Conservation (phyloP, 2,113 vertebrate species). For the Reinhardtius hippoglossoides region DNA sequence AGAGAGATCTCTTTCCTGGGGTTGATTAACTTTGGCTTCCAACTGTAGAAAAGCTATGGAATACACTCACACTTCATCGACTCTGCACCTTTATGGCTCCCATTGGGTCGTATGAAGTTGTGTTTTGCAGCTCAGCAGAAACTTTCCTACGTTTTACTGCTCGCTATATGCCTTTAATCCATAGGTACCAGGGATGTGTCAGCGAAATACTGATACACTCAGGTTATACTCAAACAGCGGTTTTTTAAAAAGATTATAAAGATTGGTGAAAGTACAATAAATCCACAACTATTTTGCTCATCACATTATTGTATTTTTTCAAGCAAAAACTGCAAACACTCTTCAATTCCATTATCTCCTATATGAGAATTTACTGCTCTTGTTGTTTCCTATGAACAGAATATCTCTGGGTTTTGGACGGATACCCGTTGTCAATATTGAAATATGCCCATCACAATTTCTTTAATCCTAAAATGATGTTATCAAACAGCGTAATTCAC, state of each 20-base stretch:
- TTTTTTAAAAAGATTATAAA: not conserved
- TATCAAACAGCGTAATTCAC: too few species aligned
- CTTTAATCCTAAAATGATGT: not conserved
- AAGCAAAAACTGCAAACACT: not conserved
- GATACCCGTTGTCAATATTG: not conserved
- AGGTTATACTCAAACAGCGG: conserved; percentile 1
- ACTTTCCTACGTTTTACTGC: conserved; percentile 51
- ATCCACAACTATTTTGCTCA: not conserved
- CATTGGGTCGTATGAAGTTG: conserved; percentile 36
- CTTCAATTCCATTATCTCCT: not conserved
- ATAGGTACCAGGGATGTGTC: conserved; percentile 17
- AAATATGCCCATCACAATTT: not conserved
- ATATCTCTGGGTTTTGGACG: too few species aligned
- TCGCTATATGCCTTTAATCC: conserved; percentile 39
- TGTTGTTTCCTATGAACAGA: not conserved
- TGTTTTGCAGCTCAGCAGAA: conserved; percentile 60
- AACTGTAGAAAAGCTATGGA: conserved; percentile 38
- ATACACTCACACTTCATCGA: conserved; percentile 53
- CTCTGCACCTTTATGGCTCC: conserved; percentile 54
- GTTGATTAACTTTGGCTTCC: conserved; percentile 43
- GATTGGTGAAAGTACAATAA: not conserved
- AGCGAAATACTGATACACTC: not conserved
- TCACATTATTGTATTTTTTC: not conserved
- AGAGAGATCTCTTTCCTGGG: conserved; percentile 13
- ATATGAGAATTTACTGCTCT: not conserved